Base-by-base conservation (phyloP, 2,888 invertebrate species). In the Eupithecia subfuscata region DNA sequence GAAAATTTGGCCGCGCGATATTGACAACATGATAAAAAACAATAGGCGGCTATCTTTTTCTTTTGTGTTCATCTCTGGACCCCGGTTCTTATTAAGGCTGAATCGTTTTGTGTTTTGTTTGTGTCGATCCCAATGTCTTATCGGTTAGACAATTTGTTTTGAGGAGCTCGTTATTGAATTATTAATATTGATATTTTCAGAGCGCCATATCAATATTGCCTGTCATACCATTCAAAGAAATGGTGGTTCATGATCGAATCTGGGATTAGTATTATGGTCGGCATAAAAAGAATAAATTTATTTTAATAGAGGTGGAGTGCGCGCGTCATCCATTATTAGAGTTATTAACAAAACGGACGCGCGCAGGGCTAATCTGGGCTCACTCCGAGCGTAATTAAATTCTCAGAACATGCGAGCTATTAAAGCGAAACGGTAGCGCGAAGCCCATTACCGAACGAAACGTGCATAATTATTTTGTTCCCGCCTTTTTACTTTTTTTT, bases 1-100 rank as follows among this genome's bases (percentile, higher is more conserved):
- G 94, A 94, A 95, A 94, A 95, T 95, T 95, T 94, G 94, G 94
- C 94, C 94, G 94, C 92, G 92, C 91, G 93, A 94, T 94, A 94
- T 94, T 95, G 94, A 94, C 94, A 93, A 94, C 92, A 93, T 93
- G 94, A 94, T 94, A 95, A 95, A 94, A 94, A 95, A 94, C 92
- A 94, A 94, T 92, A 90, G 92, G 87, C 89, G 88, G 91, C 89
- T 94, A 95, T 94, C 94, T 94, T 88, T 90, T 92, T 93, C 95
- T 94, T 95, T 94, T 95, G 94, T 95, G 91, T 93, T 90, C 93
- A 94, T 95, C 94, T 93, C 88, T 88, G 89, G 87, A 86, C 88
- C 87, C 91, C 92, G 92, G 90, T 92, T 93, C 94, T 93, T 94
- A 93, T 94, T 94, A 94, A 91, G 88, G 91, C 86, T 87, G 90